Conservation (phyloP, 2,888 invertebrate genomes). For the Papilio elwesi region DNA sequence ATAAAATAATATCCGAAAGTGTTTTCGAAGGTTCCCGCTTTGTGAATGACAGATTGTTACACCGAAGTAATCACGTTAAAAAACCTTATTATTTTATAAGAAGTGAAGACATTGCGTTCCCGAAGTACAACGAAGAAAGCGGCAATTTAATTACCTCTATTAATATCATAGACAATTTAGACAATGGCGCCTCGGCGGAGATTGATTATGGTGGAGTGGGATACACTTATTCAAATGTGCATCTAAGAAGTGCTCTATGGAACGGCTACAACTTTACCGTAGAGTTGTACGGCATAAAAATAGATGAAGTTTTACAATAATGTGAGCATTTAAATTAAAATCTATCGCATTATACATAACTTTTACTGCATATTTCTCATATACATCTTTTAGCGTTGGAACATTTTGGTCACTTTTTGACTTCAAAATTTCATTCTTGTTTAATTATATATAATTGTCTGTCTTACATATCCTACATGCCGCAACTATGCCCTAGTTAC, state of each 20-base stretch:
- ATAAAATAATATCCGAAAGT: conserved; percentile 44
- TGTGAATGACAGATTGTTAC: conserved; percentile 48
- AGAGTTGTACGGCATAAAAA: conserved; percentile 54
- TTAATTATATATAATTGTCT: too few relatives aligned
- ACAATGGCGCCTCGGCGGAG: conserved; percentile 50
- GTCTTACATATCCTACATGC: too few relatives aligned
- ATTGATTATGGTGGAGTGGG: conserved; percentile 58
- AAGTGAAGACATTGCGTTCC: conserved; percentile 53
- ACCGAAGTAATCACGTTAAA: conserved; percentile 52
- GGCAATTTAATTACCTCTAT: conserved; percentile 53
- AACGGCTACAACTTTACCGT: conserved; percentile 57
- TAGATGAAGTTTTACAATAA: conserved; percentile 16
- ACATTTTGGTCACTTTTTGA: too few relatives aligned
- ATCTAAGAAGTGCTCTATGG: conserved; percentile 55
- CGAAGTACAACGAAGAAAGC: conserved; percentile 52
- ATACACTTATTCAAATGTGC: conserved; percentile 53
- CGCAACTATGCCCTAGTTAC: too few relatives aligned
- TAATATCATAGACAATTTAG: conserved; percentile 48
- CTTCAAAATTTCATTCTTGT: too few relatives aligned
- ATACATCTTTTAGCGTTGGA: not conserved
- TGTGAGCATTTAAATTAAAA: not conserved
- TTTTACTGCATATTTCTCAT: not conserved
- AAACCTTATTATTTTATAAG: conserved; percentile 49
- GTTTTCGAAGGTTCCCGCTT: conserved; percentile 47
- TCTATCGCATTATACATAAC: too few relatives aligned